phyloP scores from a whole-genome alignment of 1,140 invertebrate species.

The Argopecten irradians region DNA sequence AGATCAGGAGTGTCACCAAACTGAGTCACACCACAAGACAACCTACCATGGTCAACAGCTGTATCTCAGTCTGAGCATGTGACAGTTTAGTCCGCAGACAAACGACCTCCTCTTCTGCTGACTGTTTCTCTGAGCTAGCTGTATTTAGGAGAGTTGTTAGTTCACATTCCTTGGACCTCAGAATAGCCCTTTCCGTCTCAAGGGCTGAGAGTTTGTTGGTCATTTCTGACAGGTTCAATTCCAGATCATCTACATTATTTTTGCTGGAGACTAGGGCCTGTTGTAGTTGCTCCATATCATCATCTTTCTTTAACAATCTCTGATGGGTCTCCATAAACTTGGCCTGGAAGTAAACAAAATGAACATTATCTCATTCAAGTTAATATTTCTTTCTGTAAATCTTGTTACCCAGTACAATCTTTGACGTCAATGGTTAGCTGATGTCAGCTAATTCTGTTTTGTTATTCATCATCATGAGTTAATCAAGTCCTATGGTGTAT shows the following conservation, averaged over 20 bases:
- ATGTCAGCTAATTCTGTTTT: background rate
- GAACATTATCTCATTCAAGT: too few relatives aligned
- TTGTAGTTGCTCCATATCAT: slow-evolving; percentile 47
- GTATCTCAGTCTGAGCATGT: slow-evolving; percentile 44
- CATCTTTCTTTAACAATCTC: slow-evolving; percentile 36
- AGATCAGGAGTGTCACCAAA: too few relatives aligned
- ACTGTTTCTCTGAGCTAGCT: slow-evolving; percentile 13
- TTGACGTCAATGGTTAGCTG: too few relatives aligned
- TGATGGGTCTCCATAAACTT: slow-evolving; percentile 47
- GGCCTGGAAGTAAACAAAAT: slow-evolving; percentile 40
- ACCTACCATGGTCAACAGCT: slow-evolving; percentile 39
- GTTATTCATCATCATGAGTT: slow-evolving; percentile 6
- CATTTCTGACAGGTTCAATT: background rate
- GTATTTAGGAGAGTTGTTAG: background rate
- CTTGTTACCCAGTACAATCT: too few relatives aligned
- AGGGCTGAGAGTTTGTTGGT: background rate
- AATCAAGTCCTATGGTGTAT: too few relatives aligned
- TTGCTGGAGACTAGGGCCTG: background rate
- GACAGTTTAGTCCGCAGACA: slow-evolving; percentile 44
- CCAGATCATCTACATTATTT: background rate
- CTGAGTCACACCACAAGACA: background rate
- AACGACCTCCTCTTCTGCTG: slow-evolving; percentile 29
- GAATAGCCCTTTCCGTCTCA: background rate
- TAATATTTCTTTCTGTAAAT: too few relatives aligned
- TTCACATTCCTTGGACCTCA: background rate